Percentiles rank a stretch among this genome's conserved stretches.
Evolutionary conservation across 1,140 invertebrate genomes (phyloP).

Genomic region (Drosophila hydei): DNA sequence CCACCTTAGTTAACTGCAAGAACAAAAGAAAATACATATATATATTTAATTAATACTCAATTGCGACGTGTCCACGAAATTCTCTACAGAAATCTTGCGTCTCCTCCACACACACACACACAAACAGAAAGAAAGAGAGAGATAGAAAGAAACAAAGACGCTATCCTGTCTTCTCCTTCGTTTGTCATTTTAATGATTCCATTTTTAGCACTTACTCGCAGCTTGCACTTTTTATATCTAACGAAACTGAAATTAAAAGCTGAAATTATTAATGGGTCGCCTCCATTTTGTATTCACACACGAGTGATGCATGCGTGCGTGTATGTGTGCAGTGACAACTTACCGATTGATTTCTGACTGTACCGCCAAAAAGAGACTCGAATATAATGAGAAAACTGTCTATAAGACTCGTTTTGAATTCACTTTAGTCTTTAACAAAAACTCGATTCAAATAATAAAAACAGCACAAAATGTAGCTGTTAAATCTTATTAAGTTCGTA

Average conservation of each 20-base stretch:
- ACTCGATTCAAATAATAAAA: constrained; percentile 6
- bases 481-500: background rate
- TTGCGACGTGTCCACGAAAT: constrained; percentile 50
- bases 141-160: background rate
- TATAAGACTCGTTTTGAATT: no score
- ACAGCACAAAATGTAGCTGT: background rate
- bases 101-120: constrained; percentile 10
- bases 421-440: background rate
- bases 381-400: background rate
- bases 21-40: background rate
- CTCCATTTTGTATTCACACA: constrained; percentile 48
- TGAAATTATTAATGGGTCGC: constrained; percentile 49
- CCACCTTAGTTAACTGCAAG: constrained; percentile 13
- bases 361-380: constrained; percentile 25
- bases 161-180: background rate
- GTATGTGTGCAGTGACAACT: constrained; percentile 24
- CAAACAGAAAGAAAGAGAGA: constrained; percentile 3
- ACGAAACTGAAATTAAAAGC: constrained; percentile 30
- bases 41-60: background rate
- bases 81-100: background rate
- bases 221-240: constrained; percentile 10
- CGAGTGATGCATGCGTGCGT: constrained; percentile 10
- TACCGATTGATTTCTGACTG: constrained; percentile 38
- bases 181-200: background rate
- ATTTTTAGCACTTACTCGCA: constrained; percentile 40